These are phyloP conservation scores for Sciurus vulgaris DNA, from an alignment of 2,797 vertebrate species.

Conservation along the genomic window DNA sequence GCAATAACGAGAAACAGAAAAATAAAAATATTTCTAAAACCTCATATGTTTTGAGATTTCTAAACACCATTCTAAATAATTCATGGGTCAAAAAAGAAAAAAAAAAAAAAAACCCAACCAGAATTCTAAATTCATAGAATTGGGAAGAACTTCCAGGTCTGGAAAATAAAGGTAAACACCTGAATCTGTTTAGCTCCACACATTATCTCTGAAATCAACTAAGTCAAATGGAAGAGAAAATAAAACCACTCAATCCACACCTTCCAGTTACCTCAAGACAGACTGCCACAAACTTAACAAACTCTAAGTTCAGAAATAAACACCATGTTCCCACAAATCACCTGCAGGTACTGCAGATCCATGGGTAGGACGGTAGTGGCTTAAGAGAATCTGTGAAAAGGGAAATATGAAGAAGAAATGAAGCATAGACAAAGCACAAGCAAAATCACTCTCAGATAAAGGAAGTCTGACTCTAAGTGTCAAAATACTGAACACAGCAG, in stretches of 20 bases:
- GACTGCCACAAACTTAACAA: background rate
- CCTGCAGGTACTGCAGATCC: background rate
- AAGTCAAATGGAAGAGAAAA: background rate
- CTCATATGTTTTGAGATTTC: background rate
- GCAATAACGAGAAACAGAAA: background rate
- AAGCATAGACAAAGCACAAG: background rate
- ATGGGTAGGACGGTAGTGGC: background rate
- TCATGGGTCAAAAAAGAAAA: background rate
- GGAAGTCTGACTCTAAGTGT: background rate
- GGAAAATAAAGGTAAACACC: background rate
- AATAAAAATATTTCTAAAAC: constrained; percentile 10
- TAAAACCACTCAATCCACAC: background rate
- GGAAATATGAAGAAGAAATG: background rate
- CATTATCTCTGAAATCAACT: background rate
- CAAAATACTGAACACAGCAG: background rate
- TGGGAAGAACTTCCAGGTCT: background rate
- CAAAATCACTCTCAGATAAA: background rate
- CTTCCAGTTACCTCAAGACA: background rate
- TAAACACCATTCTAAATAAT: constrained; percentile 3
- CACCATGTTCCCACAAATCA: background rate
- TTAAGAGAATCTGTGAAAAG: background rate
- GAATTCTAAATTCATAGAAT: background rate
- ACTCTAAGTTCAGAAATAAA: background rate
- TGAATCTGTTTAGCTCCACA: background rate
- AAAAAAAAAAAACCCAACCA: background rate